Conservation (phyloP, 2,797 vertebrate genomes). For the Sebastes cheni region DNA sequence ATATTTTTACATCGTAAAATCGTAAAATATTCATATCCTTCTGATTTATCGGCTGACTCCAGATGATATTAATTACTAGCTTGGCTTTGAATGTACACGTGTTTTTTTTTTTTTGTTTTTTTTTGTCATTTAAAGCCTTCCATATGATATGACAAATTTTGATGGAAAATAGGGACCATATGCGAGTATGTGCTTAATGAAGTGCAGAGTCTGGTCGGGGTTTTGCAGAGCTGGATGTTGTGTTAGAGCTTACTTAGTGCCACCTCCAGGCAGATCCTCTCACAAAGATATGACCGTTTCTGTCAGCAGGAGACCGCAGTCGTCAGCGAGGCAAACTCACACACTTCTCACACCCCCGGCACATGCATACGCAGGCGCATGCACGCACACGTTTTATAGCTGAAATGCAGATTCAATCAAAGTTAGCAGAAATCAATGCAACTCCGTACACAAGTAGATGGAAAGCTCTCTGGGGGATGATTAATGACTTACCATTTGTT, state of each 20-base stretch:
- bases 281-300: constrained; percentile 56
- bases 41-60: constrained; percentile 89
- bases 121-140: constrained; percentile 85
- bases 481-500: constrained; percentile 93
- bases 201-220: constrained; percentile 86
- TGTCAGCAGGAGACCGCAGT: constrained; percentile 66
- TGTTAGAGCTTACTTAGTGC: constrained; percentile 66
- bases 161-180: constrained; percentile 94
- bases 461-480: constrained; percentile 38
- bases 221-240: constrained; percentile 84
- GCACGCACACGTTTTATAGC: constrained; percentile 2
- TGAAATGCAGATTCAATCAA: constrained; percentile 39
- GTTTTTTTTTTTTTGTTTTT: constrained; percentile 83
- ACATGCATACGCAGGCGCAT: constrained; percentile 12
- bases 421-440: constrained; percentile 34
- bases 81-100: constrained; percentile 89
- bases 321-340: constrained; percentile 17
- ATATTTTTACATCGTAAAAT: constrained; percentile 74
- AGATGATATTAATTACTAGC: constrained; percentile 91
- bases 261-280: constrained; percentile 72
- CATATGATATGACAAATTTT: constrained; percentile 92
- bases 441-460: constrained; percentile 9
- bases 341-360: constrained; percentile 17
- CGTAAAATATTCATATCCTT: constrained; percentile 82
- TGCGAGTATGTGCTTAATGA: constrained; percentile 91